A percentile compares a stretch with the other conserved stretches of the same genome.
Conservation (phyloP, 1,140 invertebrate species). For the Euschistus heros region DNA sequence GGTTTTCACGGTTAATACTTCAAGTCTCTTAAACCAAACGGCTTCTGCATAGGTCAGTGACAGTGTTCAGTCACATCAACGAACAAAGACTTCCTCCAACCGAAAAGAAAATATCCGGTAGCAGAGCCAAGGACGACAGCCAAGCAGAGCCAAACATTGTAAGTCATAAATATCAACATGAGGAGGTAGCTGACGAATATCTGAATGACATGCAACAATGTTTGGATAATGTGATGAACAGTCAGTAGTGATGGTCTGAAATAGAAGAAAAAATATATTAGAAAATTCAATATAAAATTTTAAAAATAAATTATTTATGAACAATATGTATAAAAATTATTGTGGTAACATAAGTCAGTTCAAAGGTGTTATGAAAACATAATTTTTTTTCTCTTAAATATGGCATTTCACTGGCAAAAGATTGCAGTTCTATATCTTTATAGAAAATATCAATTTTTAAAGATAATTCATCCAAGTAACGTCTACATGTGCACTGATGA, state of each 20-base stretch:
- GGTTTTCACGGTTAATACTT: no score
- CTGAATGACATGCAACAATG: slow-evolving; percentile 79
- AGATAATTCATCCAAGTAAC: no score
- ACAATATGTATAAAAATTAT: background rate
- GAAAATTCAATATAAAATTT: background rate
- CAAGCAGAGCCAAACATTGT: slow-evolving; percentile 87
- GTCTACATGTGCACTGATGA: no score
- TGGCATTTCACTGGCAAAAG: no score
- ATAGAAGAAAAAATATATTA: slow-evolving; percentile 24
- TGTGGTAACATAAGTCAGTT: background rate
- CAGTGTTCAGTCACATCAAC: slow-evolving; percentile 92
- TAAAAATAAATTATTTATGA: background rate
- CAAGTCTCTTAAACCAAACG: no score
- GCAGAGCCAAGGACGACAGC: slow-evolving; percentile 82
- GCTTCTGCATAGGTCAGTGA: slow-evolving; percentile 47
- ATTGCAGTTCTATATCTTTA: no score
- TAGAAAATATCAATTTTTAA: no score
- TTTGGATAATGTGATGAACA: slow-evolving; percentile 71
- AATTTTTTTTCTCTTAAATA: no score
- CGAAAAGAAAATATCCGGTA: slow-evolving; percentile 86
- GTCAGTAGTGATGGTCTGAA: slow-evolving; percentile 69
- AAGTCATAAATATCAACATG: slow-evolving; percentile 98
- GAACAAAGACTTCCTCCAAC: slow-evolving; percentile 81
- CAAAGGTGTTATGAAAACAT: background rate
- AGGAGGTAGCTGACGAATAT: slow-evolving; percentile 83